Evolutionary conservation across 2,113 vertebrate genomes (phyloP).

Genomic region (Okapia johnstoni): DNA sequence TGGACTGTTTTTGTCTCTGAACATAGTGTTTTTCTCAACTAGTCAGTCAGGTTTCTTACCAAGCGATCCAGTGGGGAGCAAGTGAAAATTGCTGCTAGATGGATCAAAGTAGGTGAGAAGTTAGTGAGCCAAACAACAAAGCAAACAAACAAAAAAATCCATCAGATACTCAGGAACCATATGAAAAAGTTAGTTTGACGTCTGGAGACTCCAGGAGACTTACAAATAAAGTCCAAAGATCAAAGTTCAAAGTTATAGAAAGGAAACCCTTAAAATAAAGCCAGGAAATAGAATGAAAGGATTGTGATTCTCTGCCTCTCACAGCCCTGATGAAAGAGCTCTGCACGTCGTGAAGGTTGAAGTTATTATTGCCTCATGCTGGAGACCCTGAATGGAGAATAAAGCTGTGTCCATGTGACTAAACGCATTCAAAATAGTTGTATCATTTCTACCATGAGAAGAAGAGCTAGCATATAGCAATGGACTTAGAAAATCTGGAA

Average conservation of each 20-base stretch:
- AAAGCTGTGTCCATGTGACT: background rate
- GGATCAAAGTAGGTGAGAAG: background rate
- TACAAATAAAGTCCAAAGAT: background rate
- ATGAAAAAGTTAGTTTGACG: background rate
- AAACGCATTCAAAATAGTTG: background rate
- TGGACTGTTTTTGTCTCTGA: background rate
- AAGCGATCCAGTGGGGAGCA: background rate
- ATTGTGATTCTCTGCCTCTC: background rate
- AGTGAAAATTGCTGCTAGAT: background rate
- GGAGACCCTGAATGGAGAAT: background rate
- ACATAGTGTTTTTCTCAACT: background rate
- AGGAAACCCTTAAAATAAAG: conserved; percentile 23
- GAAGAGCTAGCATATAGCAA: background rate
- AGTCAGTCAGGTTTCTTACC: background rate
- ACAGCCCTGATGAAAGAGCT: background rate
- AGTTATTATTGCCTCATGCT: background rate
- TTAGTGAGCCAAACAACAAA: background rate
- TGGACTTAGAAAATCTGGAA: background rate
- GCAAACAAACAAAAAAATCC: background rate
- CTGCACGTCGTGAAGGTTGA: background rate
- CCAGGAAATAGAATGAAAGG: background rate
- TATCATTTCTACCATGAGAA: background rate
- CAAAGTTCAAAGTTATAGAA: background rate
- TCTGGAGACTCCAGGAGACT: background rate
- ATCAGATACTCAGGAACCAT: background rate